These are phyloP conservation scores for Tiaroga cobitis DNA, from an alignment of 2,797 vertebrate species.

Conservation along the genomic window DNA sequence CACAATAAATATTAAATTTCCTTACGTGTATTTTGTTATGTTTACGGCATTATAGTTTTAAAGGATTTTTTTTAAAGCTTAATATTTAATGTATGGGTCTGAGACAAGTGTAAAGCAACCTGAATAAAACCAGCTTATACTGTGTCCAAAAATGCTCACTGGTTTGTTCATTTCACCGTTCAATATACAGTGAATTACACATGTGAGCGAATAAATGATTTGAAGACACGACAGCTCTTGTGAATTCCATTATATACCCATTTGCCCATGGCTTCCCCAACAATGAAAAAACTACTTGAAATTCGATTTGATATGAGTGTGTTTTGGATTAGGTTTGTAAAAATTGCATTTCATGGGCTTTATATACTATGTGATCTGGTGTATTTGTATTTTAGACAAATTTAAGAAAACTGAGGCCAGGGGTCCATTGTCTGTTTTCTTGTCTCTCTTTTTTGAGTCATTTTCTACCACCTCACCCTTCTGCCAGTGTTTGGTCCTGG, in stretches of 20 bases:
- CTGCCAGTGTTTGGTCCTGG: conserved; percentile 55
- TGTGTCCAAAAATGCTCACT: background rate
- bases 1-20: background rate
- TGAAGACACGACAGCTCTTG: background rate
- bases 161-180: background rate
- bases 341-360: background rate
- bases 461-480: conserved; percentile 62
- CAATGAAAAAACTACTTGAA: background rate
- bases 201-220: background rate
- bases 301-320: background rate
- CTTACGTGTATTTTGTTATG: background rate
- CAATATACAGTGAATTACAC: background rate
- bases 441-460: conserved; percentile 1
- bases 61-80: background rate
- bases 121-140: background rate
- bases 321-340: background rate
- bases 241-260: background rate
- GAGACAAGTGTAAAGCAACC: background rate
- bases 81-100: background rate
- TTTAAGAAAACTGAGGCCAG: background rate
- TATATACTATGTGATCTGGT: background rate
- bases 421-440: background rate
- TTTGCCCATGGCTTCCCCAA: background rate
- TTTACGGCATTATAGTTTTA: background rate
- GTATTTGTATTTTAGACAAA: background rate